Evolutionary conservation across 2,888 invertebrate species (phyloP).

Genomic region (Sphaeridia pumilis): DNA sequence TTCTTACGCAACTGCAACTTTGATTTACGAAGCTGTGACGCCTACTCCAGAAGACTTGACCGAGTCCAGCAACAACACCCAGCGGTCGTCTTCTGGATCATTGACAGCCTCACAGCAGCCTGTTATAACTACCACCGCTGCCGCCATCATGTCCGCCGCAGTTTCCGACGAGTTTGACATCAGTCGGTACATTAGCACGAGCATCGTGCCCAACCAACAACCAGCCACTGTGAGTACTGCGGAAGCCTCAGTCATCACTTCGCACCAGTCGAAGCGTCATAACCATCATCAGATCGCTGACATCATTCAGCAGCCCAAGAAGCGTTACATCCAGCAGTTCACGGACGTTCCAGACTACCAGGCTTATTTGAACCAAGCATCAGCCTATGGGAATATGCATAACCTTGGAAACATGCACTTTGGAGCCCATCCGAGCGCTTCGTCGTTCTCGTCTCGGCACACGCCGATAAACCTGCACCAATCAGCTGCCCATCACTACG

Average conservation of each 20-base stretch:
- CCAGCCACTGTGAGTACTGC: background rate
- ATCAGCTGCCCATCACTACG: background rate
- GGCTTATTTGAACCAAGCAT: background rate
- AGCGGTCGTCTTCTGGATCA: no score
- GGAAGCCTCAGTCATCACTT: background rate
- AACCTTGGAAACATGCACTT: no score
- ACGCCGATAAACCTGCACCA: background rate
- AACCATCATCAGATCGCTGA: background rate
- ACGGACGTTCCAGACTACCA: background rate
- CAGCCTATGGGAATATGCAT: background rate
- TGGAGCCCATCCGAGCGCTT: no score
- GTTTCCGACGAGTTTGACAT: no score
- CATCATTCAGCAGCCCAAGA: constrained; percentile 8
- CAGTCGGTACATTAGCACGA: no score
- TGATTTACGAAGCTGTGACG: background rate
- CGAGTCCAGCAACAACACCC: no score
- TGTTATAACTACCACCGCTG: no score
- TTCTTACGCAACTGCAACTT: background rate
- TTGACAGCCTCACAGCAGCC: no score
- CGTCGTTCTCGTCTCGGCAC: no score
- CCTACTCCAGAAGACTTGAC: background rate
- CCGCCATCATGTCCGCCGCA: no score
- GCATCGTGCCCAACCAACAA: no score
- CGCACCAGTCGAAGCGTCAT: background rate
- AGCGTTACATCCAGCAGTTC: constrained; percentile 3